Evolutionary conservation across 2,888 invertebrate species (phyloP).

Genomic region (Campopleginae sp.): DNA sequence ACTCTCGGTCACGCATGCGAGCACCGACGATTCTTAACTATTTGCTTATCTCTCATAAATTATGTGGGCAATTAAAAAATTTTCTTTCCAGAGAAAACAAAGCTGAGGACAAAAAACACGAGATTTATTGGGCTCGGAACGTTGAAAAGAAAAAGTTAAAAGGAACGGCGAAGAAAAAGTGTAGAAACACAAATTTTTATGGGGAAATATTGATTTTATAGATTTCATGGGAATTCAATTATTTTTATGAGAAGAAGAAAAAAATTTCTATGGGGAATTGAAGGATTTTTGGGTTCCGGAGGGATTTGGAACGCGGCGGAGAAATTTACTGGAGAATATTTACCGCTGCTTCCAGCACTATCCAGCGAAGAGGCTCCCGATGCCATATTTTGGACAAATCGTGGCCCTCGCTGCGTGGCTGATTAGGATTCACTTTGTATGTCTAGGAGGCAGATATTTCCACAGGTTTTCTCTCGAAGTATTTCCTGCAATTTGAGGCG

Average conservation of each 20-base stretch:
- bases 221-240: neutral
- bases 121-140: neutral
- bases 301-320: neutral
- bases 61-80: conserved; percentile 52
- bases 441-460: neutral
- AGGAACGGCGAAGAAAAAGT: neutral
- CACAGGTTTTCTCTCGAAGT: conserved; percentile 60
- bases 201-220: neutral
- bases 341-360: conserved; percentile 91
- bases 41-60: conserved; percentile 64
- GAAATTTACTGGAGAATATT: conserved; percentile 75
- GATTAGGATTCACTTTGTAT: neutral
- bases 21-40: conserved; percentile 76
- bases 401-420: neutral
- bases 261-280: neutral
- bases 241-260: conserved; percentile 18
- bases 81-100: neutral
- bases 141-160: neutral
- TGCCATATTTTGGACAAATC: conserved; percentile 86
- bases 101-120: neutral
- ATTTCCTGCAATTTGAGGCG: conserved; percentile 79
- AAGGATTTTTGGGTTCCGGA: too few species aligned
- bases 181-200: neutral
- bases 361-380: conserved; percentile 92
- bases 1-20: conserved; percentile 80